Percentiles rank a stretch among this genome's conserved stretches.
These are phyloP conservation scores for Leptinotarsa haldemani DNA, from an alignment of 2,888 invertebrate species.

Conservation along the genomic window DNA sequence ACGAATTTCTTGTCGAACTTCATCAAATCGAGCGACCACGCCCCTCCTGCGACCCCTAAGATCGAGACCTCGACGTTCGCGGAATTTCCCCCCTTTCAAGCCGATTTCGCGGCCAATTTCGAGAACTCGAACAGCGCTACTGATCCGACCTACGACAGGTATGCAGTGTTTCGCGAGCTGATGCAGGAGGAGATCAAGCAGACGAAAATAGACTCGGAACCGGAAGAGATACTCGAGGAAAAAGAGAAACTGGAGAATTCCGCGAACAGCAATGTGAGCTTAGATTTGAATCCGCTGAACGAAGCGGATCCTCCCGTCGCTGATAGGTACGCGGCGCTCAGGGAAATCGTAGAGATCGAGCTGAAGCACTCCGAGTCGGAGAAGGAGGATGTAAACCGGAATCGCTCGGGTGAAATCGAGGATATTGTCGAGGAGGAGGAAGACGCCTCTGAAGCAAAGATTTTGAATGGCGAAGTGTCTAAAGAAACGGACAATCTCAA, in stretches of 20 bases:
- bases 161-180: constrained; percentile 87
- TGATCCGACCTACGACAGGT: constrained; percentile 74
- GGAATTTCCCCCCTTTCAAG: constrained; percentile 72
- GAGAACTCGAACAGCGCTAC: constrained; percentile 68
- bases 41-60: constrained; percentile 40
- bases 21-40: constrained; percentile 61
- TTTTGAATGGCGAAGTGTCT: constrained; percentile 43
- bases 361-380: constrained; percentile 63
- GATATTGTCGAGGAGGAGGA: constrained; percentile 59
- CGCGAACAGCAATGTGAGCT: constrained; percentile 44
- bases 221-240: constrained; percentile 57
- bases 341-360: constrained; percentile 77
- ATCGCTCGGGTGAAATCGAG: constrained; percentile 69
- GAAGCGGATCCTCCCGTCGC: constrained; percentile 29
- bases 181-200: constrained; percentile 81
- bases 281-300: constrained; percentile 45
- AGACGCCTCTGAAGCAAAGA: constrained; percentile 41
- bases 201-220: constrained; percentile 63
- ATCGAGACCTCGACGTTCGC: constrained; percentile 21
- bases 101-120: constrained; percentile 76
- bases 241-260: constrained; percentile 45
- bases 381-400: constrained; percentile 65
- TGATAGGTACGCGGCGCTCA: constrained; percentile 78
- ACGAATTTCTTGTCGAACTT: constrained; percentile 81
- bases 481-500: constrained; percentile 48